Evolutionary conservation across 2,888 invertebrate genomes (phyloP).

Genomic region (Parnassius apollo): DNA sequence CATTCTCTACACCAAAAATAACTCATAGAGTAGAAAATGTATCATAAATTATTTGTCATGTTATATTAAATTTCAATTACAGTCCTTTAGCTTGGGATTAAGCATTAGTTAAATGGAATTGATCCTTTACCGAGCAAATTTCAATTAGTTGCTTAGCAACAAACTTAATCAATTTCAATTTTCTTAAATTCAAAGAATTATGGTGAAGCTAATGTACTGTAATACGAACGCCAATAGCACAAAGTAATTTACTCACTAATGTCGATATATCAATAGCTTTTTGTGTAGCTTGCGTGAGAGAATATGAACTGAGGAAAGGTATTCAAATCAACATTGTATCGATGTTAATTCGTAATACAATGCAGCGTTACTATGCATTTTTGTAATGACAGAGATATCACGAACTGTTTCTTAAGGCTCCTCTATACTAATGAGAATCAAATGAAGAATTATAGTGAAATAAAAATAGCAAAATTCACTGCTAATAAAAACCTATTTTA

Average conservation of each 20-base stretch:
- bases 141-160: conserved; percentile 13
- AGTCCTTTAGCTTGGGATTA: not conserved
- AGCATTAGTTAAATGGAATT: conserved; percentile 9
- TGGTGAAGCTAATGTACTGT: conserved; percentile 29
- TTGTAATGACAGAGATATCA: conserved; percentile 36
- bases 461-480: too few species aligned
- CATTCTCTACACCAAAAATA: too few species aligned
- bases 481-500: too few species aligned
- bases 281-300: conserved; percentile 31
- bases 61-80: conserved; percentile 13
- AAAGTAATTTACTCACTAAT: conserved; percentile 38
- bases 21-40: too few species aligned
- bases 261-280: conserved; percentile 32
- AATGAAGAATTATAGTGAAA: too few species aligned
- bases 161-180: conserved; percentile 7
- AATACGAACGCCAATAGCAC: conserved; percentile 26
- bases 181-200: conserved; percentile 10
- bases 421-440: not conserved
- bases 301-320: conserved; percentile 30
- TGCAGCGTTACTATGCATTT: conserved; percentile 51
- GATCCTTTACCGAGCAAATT: conserved; percentile 12
- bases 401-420: conserved; percentile 34
- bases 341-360: conserved; percentile 46
- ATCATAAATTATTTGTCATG: conserved; percentile 8
- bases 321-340: conserved; percentile 37